Base-by-base conservation (phyloP, 2,797 vertebrate genomes). In the Sebastes oblongus region DNA sequence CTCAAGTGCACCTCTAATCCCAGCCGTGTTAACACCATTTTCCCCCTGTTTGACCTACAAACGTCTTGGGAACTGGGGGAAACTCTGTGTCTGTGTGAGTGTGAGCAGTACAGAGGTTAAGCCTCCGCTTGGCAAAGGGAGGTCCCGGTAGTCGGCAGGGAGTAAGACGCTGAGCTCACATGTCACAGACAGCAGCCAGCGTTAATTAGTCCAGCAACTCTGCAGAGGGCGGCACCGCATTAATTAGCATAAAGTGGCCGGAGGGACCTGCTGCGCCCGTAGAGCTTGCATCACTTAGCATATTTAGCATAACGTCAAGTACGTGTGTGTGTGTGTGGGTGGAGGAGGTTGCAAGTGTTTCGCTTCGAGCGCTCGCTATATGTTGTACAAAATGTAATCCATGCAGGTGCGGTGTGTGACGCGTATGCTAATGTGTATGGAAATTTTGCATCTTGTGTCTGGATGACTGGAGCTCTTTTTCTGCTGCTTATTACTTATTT, bases 181-280 rank as follows among this genome's bases (percentile, higher is more conserved):
- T 95, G 93, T 94, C 91, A 91, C 88, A 85, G 81, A 82, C 80
- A 84, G 81, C 84, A 93, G 87, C 81, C 73, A 42, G 25, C 80
- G 83, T 93, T 95, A 96, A 96, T 95, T 95, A 95, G 91, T 85
- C 88, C 83, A 85, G 86, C 85, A 88, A 94, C 88, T 93, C 94
- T 94, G 92, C 92, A 84, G 94, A 94, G 96, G 93, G 93, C 88
- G 89, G 86, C 81, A 25, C 91, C 69, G 84, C 89, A 92, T 94
- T 95, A 95, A 96, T 96, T 95, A 95, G 86, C 88, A 92, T 94
- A 89, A 95, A 90, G 88, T 91, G 91, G 92, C 94, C 93, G 58
- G 86, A 90, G 94, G 93, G 93, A 94, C 88, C 86, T 80, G 86
- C 81, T 85, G 86, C 87, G 80, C 81, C 75, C 82, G 55, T 75